Conservation (phyloP, 1,140 invertebrate species). For the Thrips palmi region DNA sequence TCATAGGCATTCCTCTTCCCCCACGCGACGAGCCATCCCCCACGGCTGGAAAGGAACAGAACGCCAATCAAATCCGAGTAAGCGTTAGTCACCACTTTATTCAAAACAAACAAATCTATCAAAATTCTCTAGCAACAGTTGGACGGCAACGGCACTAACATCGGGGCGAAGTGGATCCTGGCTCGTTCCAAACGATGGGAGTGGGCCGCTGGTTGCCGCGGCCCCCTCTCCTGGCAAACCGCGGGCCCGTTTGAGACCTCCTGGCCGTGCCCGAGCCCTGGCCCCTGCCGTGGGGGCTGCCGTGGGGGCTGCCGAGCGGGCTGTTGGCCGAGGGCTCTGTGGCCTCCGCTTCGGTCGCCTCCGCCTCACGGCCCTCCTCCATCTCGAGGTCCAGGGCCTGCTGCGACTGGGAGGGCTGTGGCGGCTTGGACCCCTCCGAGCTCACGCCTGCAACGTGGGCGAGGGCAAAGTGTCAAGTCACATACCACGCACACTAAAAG, state of each 20-base stretch:
- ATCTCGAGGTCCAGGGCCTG: constrained; percentile 24
- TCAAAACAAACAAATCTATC: too few species aligned
- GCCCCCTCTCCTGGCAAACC: constrained; percentile 6
- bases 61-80: too few species aligned
- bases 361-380: constrained; percentile 48
- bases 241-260: constrained; percentile 5
- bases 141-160: too few species aligned
- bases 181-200: constrained; percentile 16
- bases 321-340: constrained; percentile 29
- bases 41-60: too few species aligned
- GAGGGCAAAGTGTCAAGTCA: neutral
- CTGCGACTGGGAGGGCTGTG: too few species aligned
- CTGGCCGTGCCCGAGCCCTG: constrained; percentile 14
- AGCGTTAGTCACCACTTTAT: too few species aligned
- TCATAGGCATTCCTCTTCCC: too few species aligned
- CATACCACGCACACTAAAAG: neutral
- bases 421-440: constrained; percentile 38
- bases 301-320: constrained; percentile 21
- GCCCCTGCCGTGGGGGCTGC: too few species aligned
- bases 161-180: constrained; percentile 5
- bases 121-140: too few species aligned
- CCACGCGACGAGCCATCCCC: too few species aligned
- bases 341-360: constrained; percentile 34
- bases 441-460: constrained; percentile 24
- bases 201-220: constrained; percentile 14